Base-by-base conservation (phyloP, 2,888 invertebrate genomes). In the Cacoxenus indagator region DNA sequence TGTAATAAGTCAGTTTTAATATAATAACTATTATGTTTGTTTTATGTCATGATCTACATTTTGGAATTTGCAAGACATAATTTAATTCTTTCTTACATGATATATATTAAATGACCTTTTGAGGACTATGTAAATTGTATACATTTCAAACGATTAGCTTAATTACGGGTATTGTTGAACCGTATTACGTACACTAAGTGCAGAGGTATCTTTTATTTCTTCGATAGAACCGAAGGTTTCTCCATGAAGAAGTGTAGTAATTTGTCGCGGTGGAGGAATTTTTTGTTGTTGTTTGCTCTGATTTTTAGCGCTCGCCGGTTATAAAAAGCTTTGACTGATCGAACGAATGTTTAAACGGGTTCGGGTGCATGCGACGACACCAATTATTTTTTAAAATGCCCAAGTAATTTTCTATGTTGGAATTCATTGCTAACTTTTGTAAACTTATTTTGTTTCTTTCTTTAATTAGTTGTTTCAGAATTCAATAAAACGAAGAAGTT, bases 281-380 rank as follows among this genome's bases (percentile, higher is more conserved):
- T 14, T 57, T 62, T 69, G 51, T 43, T 67, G 43, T 37, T 29
- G 57, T 64, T 57, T 29, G 14, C 45, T 6, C 17, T n/a, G 19
- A 27, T 48, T 57, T 31, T 54, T 29, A 51, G 11, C 27, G 64
- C n/a, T n/a, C n/a, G n/a, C 14, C 17, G 48, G 9, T 62, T 64
- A 17, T 59, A 48, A 71, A 78, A 78, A 78, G 78, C 76, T 75
- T 73, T 80, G 83, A 83, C 75, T 73, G 82, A 80, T 82, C 81
- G 85, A 86, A 84, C 84, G 61, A 62, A 43, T 62, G 80, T 77
- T 65, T 78, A 75, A 71, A 84, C 86, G 85, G 85, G 76, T 86
- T 86, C 86, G 85, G 86, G 86, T 78, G 83, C 79, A 84, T 85
- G 85, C 78, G 73, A 76, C 72, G 67, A 76, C 45, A 45, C 81